Conservation (phyloP, 2,113 vertebrate species). For the Sclerurus mexicanus region DNA sequence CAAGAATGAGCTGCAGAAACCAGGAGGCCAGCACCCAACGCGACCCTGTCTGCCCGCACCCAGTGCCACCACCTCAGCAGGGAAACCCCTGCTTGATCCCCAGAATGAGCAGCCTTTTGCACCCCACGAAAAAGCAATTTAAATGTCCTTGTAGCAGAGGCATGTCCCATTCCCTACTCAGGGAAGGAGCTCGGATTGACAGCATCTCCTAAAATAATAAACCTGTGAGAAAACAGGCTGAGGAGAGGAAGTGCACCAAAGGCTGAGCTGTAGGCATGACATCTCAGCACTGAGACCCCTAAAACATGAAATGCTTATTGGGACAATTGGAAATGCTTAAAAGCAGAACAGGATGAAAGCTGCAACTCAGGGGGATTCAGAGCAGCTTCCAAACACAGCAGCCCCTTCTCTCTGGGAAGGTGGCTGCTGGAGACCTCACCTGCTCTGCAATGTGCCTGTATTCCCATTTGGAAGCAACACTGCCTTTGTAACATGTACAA, state of each 20-base stretch:
- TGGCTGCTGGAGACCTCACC: no score
- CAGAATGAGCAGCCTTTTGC: neutral
- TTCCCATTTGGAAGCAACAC: neutral
- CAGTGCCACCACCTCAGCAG: neutral
- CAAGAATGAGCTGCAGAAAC: neutral
- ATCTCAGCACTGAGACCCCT: neutral
- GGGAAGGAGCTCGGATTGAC: neutral
- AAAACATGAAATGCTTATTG: neutral
- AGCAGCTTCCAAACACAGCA: neutral
- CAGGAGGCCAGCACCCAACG: neutral
- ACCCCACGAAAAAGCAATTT: neutral
- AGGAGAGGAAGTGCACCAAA: neutral
- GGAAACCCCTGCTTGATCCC: neutral
- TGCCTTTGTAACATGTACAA: accelerated
- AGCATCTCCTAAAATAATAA: neutral
- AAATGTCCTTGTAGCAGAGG: neutral
- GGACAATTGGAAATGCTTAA: neutral
- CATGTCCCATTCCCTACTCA: neutral
- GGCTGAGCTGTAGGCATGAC: neutral
- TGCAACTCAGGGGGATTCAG: neutral
- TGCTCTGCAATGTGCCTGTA: accelerated
- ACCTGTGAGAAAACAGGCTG: neutral
- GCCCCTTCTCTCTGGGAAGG: neutral
- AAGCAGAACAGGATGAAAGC: neutral
- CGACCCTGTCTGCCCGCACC: neutral